These are phyloP conservation scores for Phataginus tricuspis DNA, from an alignment of 2,797 vertebrate species.

Conservation along the genomic window DNA sequence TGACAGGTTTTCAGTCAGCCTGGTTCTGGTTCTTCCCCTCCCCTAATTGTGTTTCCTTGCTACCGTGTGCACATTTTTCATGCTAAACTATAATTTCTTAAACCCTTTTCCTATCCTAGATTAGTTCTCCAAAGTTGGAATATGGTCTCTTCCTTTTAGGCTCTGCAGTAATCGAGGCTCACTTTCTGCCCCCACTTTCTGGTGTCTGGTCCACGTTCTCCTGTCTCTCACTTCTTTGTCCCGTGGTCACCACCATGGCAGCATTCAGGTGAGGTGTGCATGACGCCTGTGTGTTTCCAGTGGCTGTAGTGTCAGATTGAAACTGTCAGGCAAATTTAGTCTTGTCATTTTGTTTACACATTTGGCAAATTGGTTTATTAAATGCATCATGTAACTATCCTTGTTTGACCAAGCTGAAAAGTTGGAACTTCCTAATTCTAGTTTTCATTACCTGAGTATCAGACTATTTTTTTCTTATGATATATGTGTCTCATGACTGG, in stretches of 20 bases:
- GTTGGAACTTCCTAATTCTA: slow-evolving; percentile 86
- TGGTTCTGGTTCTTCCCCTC: slow-evolving; percentile 61
- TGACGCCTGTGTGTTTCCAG: slow-evolving; percentile 81
- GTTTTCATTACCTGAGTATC: slow-evolving; percentile 88
- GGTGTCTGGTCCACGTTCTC: slow-evolving; percentile 75
- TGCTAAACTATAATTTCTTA: slow-evolving; percentile 82
- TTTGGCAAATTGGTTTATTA: slow-evolving; percentile 82
- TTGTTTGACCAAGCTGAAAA: slow-evolving; percentile 86
- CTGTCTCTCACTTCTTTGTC: slow-evolving; percentile 69
- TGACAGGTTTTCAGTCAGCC: slow-evolving; percentile 70
- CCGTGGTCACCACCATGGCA: slow-evolving; percentile 71
- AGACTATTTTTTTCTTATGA: slow-evolving; percentile 87
- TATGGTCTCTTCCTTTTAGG: slow-evolving; percentile 81
- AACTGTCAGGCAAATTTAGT: slow-evolving; percentile 83
- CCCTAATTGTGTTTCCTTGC: slow-evolving; percentile 73
- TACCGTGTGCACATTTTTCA: slow-evolving; percentile 78
- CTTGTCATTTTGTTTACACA: slow-evolving; percentile 85
- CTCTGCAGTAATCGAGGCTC: slow-evolving; percentile 78
- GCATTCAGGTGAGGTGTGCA: slow-evolving; percentile 77
- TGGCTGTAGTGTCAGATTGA: slow-evolving; percentile 81
- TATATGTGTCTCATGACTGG: slow-evolving; percentile 86
- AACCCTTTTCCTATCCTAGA: slow-evolving; percentile 79
- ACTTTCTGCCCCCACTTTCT: slow-evolving; percentile 77
- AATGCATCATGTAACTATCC: slow-evolving; percentile 85
- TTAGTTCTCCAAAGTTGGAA: slow-evolving; percentile 83